Evolutionary conservation across 2,113 vertebrate genomes (phyloP).

Genomic region (Podocnemis expansa): DNA sequence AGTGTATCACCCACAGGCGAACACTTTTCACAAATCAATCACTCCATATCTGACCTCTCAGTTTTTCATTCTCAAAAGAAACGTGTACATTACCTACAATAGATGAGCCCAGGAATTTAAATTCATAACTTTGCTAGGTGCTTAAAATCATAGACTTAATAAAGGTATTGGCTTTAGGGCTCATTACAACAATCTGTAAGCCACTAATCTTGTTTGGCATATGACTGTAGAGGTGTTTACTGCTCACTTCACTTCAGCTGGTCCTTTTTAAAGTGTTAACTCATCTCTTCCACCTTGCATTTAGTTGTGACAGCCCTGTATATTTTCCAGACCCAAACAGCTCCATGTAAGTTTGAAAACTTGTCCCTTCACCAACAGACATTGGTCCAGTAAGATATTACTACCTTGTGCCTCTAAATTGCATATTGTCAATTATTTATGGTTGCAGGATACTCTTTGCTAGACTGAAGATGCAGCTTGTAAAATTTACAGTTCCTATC

Average conservation of each 20-base stretch:
- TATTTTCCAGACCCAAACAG: not conserved
- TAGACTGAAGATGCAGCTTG: fast-evolving
- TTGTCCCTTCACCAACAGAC: not conserved
- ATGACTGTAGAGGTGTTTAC: not conserved
- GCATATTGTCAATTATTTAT: fast-evolving
- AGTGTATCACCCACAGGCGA: too few species aligned
- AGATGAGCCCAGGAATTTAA: too few species aligned
- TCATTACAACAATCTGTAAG: too few species aligned
- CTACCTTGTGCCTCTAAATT: not conserved
- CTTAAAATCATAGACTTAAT: too few species aligned
- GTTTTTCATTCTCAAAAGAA: too few species aligned
- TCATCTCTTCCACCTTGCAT: not conserved
- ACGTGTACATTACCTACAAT: too few species aligned
- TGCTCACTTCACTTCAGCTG: not conserved
- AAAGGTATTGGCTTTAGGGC: too few species aligned
- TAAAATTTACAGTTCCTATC: fast-evolving
- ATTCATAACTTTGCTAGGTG: too few species aligned
- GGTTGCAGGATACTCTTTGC: not conserved
- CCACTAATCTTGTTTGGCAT: not conserved
- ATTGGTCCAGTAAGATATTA: not conserved
- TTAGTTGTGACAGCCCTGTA: not conserved
- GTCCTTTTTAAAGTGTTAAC: not conserved
- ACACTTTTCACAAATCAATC: too few species aligned
- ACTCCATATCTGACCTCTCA: too few species aligned
- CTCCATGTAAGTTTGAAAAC: not conserved